A percentile compares a stretch with the other conserved stretches of the same genome.
Evolutionary conservation across 2,113 vertebrate species (phyloP).

Genomic region (Hippocampus zosterae): DNA sequence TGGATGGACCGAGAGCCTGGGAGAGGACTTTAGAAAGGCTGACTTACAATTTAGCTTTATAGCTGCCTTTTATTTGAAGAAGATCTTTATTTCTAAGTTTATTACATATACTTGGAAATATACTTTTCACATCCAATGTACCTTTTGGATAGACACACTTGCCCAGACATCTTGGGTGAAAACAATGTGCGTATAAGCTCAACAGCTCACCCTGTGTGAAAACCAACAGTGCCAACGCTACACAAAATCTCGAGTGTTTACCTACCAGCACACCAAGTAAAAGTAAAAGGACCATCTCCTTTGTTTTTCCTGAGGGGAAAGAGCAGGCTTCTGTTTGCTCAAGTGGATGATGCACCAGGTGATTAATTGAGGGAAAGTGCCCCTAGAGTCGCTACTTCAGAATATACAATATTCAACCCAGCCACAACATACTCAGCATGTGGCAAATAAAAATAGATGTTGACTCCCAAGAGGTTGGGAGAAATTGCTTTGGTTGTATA

Average conservation of each 20-base stretch:
- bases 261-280: too few relatives aligned
- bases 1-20: conserved; percentile 12
- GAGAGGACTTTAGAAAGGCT: conserved; percentile 8
- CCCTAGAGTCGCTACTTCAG: conserved; percentile 11
- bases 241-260: too few relatives aligned
- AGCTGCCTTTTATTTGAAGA: background rate
- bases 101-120: too few relatives aligned
- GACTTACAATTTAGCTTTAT: background rate
- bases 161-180: too few relatives aligned
- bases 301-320: too few relatives aligned
- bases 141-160: too few relatives aligned
- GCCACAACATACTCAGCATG: conserved; percentile 45
- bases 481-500: conserved; percentile 57
- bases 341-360: background rate
- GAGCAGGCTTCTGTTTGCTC: too few relatives aligned
- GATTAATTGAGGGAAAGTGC: background rate
- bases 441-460: conserved; percentile 46
- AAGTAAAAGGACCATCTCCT: too few relatives aligned
- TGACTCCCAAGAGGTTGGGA: conserved; percentile 34
- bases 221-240: too few relatives aligned
- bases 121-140: too few relatives aligned
- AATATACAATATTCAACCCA: conserved; percentile 21
- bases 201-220: too few relatives aligned
- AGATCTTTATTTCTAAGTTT: background rate
- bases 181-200: too few relatives aligned